Evolutionary conservation across 1,140 invertebrate species (phyloP).

Genomic region (Tribolium madens): DNA sequence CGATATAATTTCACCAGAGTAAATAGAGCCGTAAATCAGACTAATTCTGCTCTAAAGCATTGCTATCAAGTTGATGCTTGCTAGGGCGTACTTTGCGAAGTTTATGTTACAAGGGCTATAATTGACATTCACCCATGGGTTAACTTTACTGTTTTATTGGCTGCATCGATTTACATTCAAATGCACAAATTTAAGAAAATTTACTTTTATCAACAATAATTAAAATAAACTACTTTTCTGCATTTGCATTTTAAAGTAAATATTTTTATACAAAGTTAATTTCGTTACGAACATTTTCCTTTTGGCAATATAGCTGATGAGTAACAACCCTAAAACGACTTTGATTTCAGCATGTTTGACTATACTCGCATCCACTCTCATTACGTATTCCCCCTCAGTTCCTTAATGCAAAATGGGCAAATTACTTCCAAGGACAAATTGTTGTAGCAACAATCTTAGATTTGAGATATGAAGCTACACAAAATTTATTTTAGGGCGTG

Average conservation of each 20-base stretch:
- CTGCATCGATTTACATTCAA: no score
- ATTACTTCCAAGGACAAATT: constrained; percentile 39
- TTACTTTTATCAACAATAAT: no score
- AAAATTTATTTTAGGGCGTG: constrained; percentile 15
- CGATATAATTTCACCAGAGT: constrained; percentile 33
- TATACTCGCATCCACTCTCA: constrained; percentile 11
- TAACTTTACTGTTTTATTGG: background rate
- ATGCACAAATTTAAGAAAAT: no score
- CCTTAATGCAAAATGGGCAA: constrained; percentile 40
- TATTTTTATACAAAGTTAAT: background rate
- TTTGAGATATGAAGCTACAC: constrained; percentile 21
- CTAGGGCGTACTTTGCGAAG: background rate
- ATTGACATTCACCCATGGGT: background rate
- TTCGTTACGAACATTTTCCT: background rate
- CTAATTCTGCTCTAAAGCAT: constrained; percentile 22
- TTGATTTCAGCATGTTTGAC: constrained; percentile 22
- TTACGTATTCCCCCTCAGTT: constrained; percentile 35
- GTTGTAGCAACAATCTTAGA: constrained; percentile 32
- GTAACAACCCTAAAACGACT: background rate
- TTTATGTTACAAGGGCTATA: constrained; percentile 8
- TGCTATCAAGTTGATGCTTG: constrained; percentile 9
- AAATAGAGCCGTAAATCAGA: constrained; percentile 29
- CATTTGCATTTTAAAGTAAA: background rate
- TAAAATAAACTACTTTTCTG: no score
- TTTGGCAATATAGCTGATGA: background rate